Evolutionary conservation across 1,140 invertebrate genomes (phyloP), one percentile per base, ranked within the genome.

Genomic region (Eulimnadia texana): DNA sequence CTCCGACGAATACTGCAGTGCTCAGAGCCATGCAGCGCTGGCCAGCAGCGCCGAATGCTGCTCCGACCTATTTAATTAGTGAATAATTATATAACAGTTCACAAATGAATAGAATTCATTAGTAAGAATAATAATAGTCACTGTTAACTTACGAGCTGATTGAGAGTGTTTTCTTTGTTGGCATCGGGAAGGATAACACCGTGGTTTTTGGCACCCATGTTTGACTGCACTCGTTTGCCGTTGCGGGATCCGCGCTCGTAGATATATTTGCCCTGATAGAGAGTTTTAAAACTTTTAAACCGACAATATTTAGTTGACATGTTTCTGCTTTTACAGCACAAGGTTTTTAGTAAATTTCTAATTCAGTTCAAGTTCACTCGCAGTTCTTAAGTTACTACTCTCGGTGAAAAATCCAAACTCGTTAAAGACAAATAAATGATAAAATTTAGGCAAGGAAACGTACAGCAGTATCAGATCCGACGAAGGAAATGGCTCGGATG

Each of bases 181-280:
- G 95, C 95, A 77, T 99, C 96, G 19, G 93, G 85, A 79, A 99
- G 81, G 42, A 99, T 82, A 6, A 99, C 84, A 60, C 95, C 95
- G 72, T 99, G 97, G 73, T 99, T 99, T 76, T 99, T 99, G 1
- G 97, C 96, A 22, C 95, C 95, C 90, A 98, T 94, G 72, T 99
- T 98, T 53, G 89, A 90, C 74, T 99, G 96, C 0, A 99, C 93
- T 50, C 95, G 80, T 73, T 99, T 99, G 13, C 96, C 93, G 71
- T 84, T 84, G 67, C 82, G 82, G 10, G 85, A 86, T 53, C 91
- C 93, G 66, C 90, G 78, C 67, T 89, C 84, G 73, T 98, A 99
- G 69, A 99, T 99, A 69, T 99, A 90, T 74, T 90, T 88, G 28
- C 95, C 95, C 84, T 86, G 67, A 54, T 73, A 72, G 57, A 22